Evolutionary conservation across 2,113 vertebrate species (phyloP).

Genomic region (Lasiurus cinereus): DNA sequence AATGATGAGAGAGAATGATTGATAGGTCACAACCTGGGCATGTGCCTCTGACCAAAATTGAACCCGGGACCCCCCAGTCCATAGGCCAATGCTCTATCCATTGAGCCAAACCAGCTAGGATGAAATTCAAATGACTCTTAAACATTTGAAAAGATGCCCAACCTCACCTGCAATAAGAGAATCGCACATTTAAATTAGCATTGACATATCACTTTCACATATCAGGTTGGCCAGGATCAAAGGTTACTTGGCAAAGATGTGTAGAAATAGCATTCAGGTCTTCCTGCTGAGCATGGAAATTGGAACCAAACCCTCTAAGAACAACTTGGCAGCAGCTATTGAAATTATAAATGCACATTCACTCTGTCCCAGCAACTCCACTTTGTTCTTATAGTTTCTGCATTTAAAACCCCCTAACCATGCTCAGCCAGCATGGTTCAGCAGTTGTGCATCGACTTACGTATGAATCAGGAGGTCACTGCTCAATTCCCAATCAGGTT

Average conservation of each 20-base stretch:
- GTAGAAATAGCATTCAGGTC: not conserved
- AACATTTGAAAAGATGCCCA: conserved; percentile 35
- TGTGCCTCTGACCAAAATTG: too few relatives aligned
- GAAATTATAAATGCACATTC: not conserved
- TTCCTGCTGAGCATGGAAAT: not conserved
- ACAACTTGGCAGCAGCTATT: not conserved
- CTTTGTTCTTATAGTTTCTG: not conserved
- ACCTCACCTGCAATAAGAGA: not conserved
- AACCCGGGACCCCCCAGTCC: too few relatives aligned
- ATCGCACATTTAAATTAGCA: not conserved
- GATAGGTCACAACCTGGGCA: too few relatives aligned
- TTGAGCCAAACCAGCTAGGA: not conserved
- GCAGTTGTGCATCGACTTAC: too few relatives aligned
- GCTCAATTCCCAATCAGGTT: too few relatives aligned
- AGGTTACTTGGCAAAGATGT: not conserved
- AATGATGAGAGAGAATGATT: too few relatives aligned
- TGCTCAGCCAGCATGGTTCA: not conserved
- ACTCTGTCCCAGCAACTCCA: conserved; percentile 1
- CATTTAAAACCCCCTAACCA: conserved; percentile 24
- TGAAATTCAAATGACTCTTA: not conserved
- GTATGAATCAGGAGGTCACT: too few relatives aligned
- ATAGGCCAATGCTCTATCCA: too few relatives aligned
- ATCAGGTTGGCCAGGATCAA: conserved; percentile 29
- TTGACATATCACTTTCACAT: not conserved
- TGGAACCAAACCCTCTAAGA: not conserved